Base-by-base conservation (phyloP, 2,797 vertebrate species). In the Cirrhinus mrigala region DNA sequence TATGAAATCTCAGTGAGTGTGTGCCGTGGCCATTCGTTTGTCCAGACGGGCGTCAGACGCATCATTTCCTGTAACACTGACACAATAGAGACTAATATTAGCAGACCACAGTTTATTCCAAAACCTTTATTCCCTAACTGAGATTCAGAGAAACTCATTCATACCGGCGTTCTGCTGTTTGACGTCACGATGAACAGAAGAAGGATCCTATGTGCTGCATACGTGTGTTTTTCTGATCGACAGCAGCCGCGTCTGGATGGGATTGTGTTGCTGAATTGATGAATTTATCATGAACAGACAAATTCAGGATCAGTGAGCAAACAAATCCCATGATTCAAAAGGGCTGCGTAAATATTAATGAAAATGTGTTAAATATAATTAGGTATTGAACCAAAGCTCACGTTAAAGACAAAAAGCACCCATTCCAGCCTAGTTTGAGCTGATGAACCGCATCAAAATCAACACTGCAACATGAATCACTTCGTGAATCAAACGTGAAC, bases 21-120 rank as follows among this genome's bases (percentile, higher is more conserved):
- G 70, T 9, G 8, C 3, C 60, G 14, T 7, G 24, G 24, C 24
- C 15, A 16, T 52, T 3, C 27, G 2, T 66, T 15, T 9, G 64
- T 18, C 64, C 70, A 48, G 44, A 24, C 14, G 4, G 22, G n/a
- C 40, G 3, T 27, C 71, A 52, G 46, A 33, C 46, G 24, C 71
- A 74, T 74, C 48, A 52, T 50, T 33, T 74, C 71, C 71, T 29
- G 71, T 20, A 2, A 74, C 71, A 52, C 48, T 29, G 24, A 74
- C 48, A 74, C 71, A 52, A 74, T 52, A 29, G 46, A 74, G 71
- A 29, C 71, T 74, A 74, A 74, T 52, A 74, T 74, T 74, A 74
- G 70, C 69, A 48, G 69, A 46, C 27, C 44, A 48, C 70, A 1
- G n/a, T 7, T 24, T 48, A 71, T 24, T 71, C 69, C 1, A 24